Evolutionary conservation across 1,140 invertebrate species (phyloP), one percentile per base, ranked within the genome.

Genomic region (Phymorhynchus buccinoides): DNA sequence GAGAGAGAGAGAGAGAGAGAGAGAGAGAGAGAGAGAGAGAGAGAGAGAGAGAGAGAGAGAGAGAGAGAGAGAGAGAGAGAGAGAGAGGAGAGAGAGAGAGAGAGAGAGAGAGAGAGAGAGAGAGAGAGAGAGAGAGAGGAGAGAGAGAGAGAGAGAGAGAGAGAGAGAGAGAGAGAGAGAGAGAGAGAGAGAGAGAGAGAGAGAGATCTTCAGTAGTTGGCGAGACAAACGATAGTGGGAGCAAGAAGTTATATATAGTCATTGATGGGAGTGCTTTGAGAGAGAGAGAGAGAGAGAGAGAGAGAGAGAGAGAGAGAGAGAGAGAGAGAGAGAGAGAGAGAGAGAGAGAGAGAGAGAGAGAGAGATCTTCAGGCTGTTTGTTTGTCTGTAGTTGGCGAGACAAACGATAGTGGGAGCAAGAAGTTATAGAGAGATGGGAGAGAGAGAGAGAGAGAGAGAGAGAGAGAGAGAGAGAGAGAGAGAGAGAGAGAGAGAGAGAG

Each of bases 381-480:
- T n/a, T n/a, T n/a, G n/a, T n/a, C n/a, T n/a, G n/a, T n/a, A n/a
- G n/a, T n/a, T n/a, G n/a, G n/a, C n/a, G n/a, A n/a, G n/a, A n/a
- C n/a, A n/a, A n/a, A n/a, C n/a, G 71, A 32, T 9, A 37, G 71
- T 9, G 37, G n/a, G n/a, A n/a, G n/a, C 7, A 37, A 14, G n/a
- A n/a, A 37, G 71, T 12, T 7, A 32, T 9, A 75, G 71, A 75
- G n/a, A 75, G 71, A 75, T 9, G 30, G 71, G n/a, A n/a, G n/a
- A 75, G 71, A 75, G 71, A 75, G 71, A 32, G n/a, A 75, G 71
- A 75, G n/a, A 75, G 71, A 75, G n/a, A 75, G 71, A 75, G n/a
- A 75, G n/a, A 37, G n/a, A 32, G n/a, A 32, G n/a, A 37, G n/a
- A 37, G n/a, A 32, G 71, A 37, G n/a, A 32, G 71, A 37, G n/a